Evolutionary conservation across 2,113 vertebrate genomes (phyloP), one percentile per base, ranked within the genome.

Genomic region (Tretioscincus oriximinensis): DNA sequence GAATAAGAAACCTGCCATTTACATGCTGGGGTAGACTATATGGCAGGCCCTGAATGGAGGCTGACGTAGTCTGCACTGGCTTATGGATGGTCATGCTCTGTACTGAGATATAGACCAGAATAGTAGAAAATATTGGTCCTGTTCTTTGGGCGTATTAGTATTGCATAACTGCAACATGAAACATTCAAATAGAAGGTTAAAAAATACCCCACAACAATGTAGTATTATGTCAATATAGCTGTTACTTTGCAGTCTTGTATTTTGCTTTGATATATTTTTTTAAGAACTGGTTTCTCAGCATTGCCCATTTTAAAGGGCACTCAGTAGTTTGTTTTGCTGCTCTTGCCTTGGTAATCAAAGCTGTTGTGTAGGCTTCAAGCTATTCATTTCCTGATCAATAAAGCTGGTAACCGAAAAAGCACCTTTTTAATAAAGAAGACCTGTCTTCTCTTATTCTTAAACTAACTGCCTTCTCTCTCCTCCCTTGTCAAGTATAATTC

Each of bases 341-440:
- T 66, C 31, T 26, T 5, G 2, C 29, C 31, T 66, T 72, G 63
- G 45, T 64, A 72, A 80, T 80, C n/a, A 73, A 73, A 65, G 61
- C 7, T 31, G 61, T 41, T n/a, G 16, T 54, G 47, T 66, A 81
- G 63, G 78, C 70, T 35, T 73, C 63, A 54, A 66, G 47, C 71
- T 73, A 35, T 80, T 80, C 70, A 64, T 64, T 80, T 73, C 70
- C 61, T 54, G 22, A 81, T 81, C 78, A 11, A 81, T 81, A 81
- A 73, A 73, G 45, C 47, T 31, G 66, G 63, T 73, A 81, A 81
- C 41, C 26, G 60, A 81, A 81, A n/a, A 73, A 81, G 49, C 7
- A 66, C 60, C 70, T 66, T 51, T 69, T 73, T 81, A 73, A 81
- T 81, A 51, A 73, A 65, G 60, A 64, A 72, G 28, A 51, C 61